Percentiles rank a stretch among this genome's conserved stretches.
These are phyloP conservation scores for Melieria crassipennis DNA, from an alignment of 2,888 invertebrate genomes.

Conservation along the genomic window DNA sequence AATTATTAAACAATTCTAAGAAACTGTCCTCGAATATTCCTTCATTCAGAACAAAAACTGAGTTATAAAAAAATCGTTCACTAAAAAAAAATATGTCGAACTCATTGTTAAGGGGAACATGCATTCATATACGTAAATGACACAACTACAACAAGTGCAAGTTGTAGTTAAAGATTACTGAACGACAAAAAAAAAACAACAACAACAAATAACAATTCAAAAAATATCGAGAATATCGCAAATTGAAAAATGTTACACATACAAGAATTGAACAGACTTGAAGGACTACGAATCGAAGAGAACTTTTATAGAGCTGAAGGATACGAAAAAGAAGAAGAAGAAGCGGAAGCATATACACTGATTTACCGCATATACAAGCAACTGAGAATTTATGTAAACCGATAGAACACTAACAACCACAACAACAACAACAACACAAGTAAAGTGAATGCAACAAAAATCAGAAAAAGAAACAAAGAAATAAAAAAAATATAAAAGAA, in stretches of 20 bases:
- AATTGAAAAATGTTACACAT: slow-evolving; percentile 15
- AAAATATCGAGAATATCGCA: slow-evolving; percentile 3
- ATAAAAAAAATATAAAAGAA: slow-evolving; percentile 31
- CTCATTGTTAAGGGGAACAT: background rate
- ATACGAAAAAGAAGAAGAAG: background rate
- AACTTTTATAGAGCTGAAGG: background rate
- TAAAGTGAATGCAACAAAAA: background rate
- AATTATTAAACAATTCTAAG: no score
- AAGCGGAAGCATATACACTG: slow-evolving; percentile 44
- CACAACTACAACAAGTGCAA: slow-evolving; percentile 48
- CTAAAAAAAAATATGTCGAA: no score
- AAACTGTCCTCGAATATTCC: no score
- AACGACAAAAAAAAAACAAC: slow-evolving; percentile 43
- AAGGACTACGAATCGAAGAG: background rate
- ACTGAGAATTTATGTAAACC: slow-evolving; percentile 41
- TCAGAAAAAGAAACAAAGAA: slow-evolving; percentile 10
- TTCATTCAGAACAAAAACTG: no score
- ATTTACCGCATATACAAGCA: slow-evolving; percentile 44
- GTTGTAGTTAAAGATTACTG: slow-evolving; percentile 55
- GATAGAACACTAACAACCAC: background rate
- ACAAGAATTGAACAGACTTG: background rate
- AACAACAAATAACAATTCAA: slow-evolving; percentile 12
- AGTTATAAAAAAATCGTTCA: no score
- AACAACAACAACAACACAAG: background rate
- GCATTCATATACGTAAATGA: slow-evolving; percentile 33